These are phyloP conservation scores for Meles meles DNA, from an alignment of 2,113 vertebrate genomes.

Conservation along the genomic window DNA sequence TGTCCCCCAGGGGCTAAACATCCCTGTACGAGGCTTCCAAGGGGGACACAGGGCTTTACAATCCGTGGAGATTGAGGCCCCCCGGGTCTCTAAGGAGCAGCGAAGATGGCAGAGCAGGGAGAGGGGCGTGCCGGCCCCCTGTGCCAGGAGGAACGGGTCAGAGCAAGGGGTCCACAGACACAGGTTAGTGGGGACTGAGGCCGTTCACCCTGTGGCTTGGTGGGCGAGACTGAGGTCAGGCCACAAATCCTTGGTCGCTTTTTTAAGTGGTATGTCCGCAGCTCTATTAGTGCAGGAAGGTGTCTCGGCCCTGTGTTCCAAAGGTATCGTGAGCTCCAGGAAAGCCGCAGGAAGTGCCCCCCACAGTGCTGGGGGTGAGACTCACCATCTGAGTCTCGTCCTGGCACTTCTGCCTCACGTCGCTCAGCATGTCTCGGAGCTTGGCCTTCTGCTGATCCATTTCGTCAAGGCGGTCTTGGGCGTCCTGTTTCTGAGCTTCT, in stretches of 20 bases:
- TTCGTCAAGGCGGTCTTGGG: constrained; percentile 95
- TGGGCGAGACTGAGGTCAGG: background rate
- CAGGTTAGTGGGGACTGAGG: background rate
- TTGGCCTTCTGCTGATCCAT: constrained; percentile 99
- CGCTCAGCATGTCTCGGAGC: constrained; percentile 94
- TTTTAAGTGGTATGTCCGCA: background rate
- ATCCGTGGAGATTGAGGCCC: background rate
- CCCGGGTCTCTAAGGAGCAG: background rate
- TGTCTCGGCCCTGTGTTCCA: background rate
- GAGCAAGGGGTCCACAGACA: background rate
- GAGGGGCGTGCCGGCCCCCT: background rate
- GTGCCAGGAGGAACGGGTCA: background rate
- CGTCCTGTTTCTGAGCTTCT: constrained; percentile 96
- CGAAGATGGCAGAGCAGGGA: background rate
- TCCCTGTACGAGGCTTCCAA: background rate
- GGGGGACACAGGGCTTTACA: background rate
- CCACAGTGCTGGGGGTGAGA: background rate
- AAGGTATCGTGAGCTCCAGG: background rate
- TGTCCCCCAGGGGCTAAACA: background rate
- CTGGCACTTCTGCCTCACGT: constrained; percentile 94
- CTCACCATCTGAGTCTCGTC: constrained; percentile 97
- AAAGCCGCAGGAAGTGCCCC: rapidly evolving
- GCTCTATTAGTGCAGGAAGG: background rate
- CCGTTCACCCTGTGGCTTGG: background rate
- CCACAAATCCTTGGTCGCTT: background rate